Conservation (phyloP, 2,888 invertebrate genomes). For the Neoscelio sp. region DNA sequence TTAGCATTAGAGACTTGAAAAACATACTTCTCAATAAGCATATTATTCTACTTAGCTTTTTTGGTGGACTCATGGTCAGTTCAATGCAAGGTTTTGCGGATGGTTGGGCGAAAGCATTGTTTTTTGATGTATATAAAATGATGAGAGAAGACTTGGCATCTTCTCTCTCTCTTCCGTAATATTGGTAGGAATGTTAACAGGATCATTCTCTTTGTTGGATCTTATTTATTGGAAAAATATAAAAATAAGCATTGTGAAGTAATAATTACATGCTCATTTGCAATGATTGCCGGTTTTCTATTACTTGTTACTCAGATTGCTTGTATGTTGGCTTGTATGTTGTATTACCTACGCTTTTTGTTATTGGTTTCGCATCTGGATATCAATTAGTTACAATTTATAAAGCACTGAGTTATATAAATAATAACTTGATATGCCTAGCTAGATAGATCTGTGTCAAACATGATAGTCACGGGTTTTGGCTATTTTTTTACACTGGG, state of each 20-base stretch:
- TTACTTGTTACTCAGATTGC: slow-evolving; percentile 26
- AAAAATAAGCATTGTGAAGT: slow-evolving; percentile 22
- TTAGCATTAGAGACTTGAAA: not conserved
- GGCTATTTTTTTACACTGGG: slow-evolving; percentile 28
- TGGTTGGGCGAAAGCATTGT: slow-evolving; percentile 18
- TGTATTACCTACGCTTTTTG: slow-evolving; percentile 27
- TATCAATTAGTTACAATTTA: slow-evolving; percentile 25
- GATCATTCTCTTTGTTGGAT: slow-evolving; percentile 23
- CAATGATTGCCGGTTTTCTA: slow-evolving; percentile 29
- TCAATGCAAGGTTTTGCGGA: slow-evolving; percentile 29
- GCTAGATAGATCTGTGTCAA: slow-evolving; percentile 24
- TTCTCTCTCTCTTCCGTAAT: slow-evolving; percentile 19
- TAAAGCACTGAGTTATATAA: slow-evolving; percentile 33
- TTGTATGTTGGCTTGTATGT: slow-evolving; percentile 27
- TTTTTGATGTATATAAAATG: slow-evolving; percentile 16
- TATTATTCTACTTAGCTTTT: slow-evolving; percentile 12
- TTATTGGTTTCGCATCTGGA: slow-evolving; percentile 26
- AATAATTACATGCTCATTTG: slow-evolving; percentile 20
- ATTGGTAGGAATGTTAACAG: slow-evolving; percentile 7
- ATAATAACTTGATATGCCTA: slow-evolving; percentile 27
- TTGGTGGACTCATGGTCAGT: slow-evolving; percentile 26
- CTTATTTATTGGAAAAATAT: slow-evolving; percentile 27
- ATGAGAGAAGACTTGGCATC: slow-evolving; percentile 7
- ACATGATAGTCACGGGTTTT: slow-evolving; percentile 36
- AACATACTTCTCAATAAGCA: slow-evolving; percentile 6